Percentiles rank a stretch among this genome's conserved stretches.
Evolutionary conservation across 2,113 vertebrate species (phyloP).

Genomic region (Aptenodytes forsteri): DNA sequence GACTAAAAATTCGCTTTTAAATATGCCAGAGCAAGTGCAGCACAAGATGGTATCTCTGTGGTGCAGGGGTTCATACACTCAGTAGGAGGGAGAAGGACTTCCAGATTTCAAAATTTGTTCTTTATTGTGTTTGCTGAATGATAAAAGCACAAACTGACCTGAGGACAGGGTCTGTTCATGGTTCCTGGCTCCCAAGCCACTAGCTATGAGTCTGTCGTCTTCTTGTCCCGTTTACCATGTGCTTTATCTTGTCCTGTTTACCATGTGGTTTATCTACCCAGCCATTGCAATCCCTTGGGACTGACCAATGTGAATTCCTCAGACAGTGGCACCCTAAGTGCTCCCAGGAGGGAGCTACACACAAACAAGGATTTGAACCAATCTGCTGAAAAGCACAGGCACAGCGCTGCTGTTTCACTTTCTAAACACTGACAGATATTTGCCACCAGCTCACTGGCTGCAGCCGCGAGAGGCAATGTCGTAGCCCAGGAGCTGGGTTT

Average conservation of each 20-base stretch:
- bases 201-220: neutral
- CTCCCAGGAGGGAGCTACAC: neutral
- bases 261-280: neutral
- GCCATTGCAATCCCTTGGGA: neutral
- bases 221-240: neutral
- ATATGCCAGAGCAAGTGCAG: neutral
- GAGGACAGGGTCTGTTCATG: neutral
- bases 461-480: rapidly evolving
- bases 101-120: neutral
- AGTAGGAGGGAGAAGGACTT: neutral
- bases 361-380: neutral
- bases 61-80: neutral
- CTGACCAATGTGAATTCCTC: neutral
- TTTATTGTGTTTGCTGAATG: neutral
- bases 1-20: neutral
- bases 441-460: neutral
- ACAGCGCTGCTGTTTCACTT: neutral
- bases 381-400: neutral
- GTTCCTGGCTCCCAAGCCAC: neutral
- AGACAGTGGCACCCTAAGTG: neutral
- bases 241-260: neutral
- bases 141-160: neutral
- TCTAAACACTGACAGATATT: neutral
- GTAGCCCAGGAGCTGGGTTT: neutral
- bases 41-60: neutral